phyloP scores from a whole-genome alignment of 92 coral and sea anemone species.

The Pocillopora meandrina region DNA sequence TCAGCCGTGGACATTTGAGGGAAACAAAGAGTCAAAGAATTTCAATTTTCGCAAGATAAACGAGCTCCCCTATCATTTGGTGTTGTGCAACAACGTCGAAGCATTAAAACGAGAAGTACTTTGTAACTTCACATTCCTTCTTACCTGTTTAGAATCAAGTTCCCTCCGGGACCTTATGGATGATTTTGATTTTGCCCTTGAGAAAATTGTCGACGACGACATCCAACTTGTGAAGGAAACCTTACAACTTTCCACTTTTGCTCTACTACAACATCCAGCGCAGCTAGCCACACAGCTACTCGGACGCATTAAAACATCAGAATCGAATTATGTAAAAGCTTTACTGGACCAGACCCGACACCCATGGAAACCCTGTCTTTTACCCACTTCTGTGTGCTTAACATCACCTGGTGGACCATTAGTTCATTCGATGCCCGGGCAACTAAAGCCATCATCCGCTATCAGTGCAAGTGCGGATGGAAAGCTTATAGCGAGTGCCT shows the following conservation, averaged over 20 bases:
- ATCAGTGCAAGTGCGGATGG: conserved; percentile 73
- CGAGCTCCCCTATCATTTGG: conserved; percentile 71
- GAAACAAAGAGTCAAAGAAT: conserved; percentile 37
- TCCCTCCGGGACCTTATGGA: conserved; percentile 75
- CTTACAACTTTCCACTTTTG: conserved; percentile 73
- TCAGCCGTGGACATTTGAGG: conserved; percentile 73
- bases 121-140: conserved; percentile 68
- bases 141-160: conserved; percentile 55
- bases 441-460: conserved; percentile 60
- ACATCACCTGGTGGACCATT: conserved; percentile 85
- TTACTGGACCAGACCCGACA: conserved; percentile 48
- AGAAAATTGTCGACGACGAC: conserved; percentile 54
- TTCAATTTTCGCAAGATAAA: conserved; percentile 72
- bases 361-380: conserved; percentile 49
- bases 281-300: conserved; percentile 73
- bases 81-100: conserved; percentile 49
- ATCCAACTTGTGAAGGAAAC: conserved; percentile 78
- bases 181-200: conserved; percentile 71
- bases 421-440: conserved; percentile 78
- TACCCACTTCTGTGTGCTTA: conserved; percentile 67
- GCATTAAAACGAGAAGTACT: conserved; percentile 67
- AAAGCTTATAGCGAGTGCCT: conserved; percentile 64
- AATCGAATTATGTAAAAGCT: conserved; percentile 27
- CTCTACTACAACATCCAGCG: conserved; percentile 64
- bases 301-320: conserved; percentile 47